These are phyloP conservation scores for Bradynema listronoti DNA, from an alignment of 1,140 invertebrate genomes.

Conservation along the genomic window DNA sequence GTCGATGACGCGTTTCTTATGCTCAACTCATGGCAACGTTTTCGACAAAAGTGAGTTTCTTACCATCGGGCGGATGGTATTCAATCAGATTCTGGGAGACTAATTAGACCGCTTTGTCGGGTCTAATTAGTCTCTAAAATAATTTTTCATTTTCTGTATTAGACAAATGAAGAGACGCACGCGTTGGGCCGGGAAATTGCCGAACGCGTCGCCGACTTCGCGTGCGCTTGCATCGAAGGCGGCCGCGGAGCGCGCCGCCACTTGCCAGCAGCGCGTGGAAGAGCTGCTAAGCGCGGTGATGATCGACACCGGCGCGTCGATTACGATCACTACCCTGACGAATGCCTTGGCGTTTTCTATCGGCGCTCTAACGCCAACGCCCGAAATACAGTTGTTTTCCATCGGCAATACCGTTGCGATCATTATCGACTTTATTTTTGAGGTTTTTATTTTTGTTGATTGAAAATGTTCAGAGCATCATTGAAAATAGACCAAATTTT, in stretches of 20 bases:
- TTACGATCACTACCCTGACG: constrained; percentile 55
- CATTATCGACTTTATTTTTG: constrained; percentile 51
- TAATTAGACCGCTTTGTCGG: too few species aligned
- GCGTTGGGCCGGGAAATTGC: neutral
- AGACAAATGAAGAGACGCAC: too few species aligned
- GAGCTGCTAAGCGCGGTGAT: constrained; percentile 44
- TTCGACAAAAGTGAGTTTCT: constrained; percentile 10
- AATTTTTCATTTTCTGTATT: neutral
- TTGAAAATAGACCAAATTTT: too few species aligned
- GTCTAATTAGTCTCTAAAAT: neutral
- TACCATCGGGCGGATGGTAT: too few species aligned
- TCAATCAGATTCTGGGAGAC: too few species aligned
- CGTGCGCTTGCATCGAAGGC: neutral
- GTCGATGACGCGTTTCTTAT: constrained; percentile 56
- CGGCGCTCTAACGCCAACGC: constrained; percentile 54
- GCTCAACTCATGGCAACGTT: constrained; percentile 36
- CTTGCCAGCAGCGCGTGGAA: constrained; percentile 19
- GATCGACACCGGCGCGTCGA: constrained; percentile 55
- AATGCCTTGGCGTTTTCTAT: constrained; percentile 53
- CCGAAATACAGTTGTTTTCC: constrained; percentile 57
- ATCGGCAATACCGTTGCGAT: constrained; percentile 57
- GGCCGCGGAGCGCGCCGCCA: neutral
- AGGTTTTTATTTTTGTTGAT: constrained; percentile 27
- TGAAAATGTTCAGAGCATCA: too few species aligned
- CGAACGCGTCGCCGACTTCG: neutral